These are phyloP conservation scores for Neosilurus hyrtlii DNA, from an alignment of 2,797 vertebrate genomes.

Conservation along the genomic window DNA sequence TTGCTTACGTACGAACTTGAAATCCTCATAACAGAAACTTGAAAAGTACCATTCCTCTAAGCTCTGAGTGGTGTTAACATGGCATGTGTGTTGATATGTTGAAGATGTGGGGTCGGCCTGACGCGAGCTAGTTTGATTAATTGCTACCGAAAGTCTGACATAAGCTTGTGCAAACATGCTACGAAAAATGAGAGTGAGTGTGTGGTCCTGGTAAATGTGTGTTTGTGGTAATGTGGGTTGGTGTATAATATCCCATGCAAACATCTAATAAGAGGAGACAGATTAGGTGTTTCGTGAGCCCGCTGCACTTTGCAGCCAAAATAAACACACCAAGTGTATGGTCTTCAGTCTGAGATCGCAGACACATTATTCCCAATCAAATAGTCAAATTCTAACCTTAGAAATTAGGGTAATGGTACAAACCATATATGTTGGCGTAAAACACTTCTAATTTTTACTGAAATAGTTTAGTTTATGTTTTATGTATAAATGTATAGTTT, in stretches of 20 bases:
- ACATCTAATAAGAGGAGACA: slow-evolving; percentile 40
- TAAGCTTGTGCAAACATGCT: slow-evolving; percentile 3
- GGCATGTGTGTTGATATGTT: slow-evolving; percentile 19
- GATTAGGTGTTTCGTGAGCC: slow-evolving; percentile 22
- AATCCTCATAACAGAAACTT: background rate
- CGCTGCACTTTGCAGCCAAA: slow-evolving; percentile 47
- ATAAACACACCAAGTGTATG: slow-evolving; percentile 40
- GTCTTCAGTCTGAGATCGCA: slow-evolving; percentile 19
- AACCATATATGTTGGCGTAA: background rate
- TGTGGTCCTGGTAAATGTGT: slow-evolving; percentile 21
- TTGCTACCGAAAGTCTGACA: slow-evolving; percentile 13
- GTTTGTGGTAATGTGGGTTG: slow-evolving; percentile 24
- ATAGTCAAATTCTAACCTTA: background rate
- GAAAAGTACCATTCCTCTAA: background rate
- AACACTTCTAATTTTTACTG: background rate
- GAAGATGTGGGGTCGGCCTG: slow-evolving; percentile 20
- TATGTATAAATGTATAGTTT: background rate
- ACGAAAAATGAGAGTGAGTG: slow-evolving; percentile 1
- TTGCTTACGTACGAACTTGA: background rate
- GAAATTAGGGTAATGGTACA: slow-evolving; percentile 17
- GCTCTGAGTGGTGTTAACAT: background rate
- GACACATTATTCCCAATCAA: background rate
- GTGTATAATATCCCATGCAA: slow-evolving; percentile 28
- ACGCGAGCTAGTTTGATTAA: slow-evolving; percentile 24
- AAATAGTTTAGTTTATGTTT: background rate